phyloP scores from a whole-genome alignment of 2,797 vertebrate genomes.

The Thalassophryne amazonica region DNA sequence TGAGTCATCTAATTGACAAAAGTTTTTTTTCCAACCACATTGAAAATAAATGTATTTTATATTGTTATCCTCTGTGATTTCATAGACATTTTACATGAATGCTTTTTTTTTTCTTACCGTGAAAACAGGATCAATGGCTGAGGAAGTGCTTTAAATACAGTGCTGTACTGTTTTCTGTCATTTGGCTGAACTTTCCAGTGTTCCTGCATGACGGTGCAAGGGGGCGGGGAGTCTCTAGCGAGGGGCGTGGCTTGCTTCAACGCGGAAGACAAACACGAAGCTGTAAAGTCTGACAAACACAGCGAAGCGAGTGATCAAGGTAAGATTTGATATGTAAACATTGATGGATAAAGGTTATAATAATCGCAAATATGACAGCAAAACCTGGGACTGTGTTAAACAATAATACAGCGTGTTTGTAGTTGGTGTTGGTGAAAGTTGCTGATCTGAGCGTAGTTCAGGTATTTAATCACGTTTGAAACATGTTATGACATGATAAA shows the following conservation, averaged over 20 bases:
- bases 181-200: too few relatives aligned
- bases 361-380: neutral
- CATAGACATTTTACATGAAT: too few relatives aligned
- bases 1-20: too few relatives aligned
- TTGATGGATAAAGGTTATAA: rapidly evolving
- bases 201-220: too few relatives aligned
- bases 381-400: neutral
- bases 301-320: constrained; percentile 6
- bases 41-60: too few relatives aligned
- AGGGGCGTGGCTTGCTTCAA: constrained; percentile 44
- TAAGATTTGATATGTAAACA: neutral
- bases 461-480: neutral
- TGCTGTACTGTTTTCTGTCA: too few relatives aligned
- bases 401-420: rapidly evolving
- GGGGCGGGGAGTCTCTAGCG: neutral
- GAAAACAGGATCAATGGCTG: too few relatives aligned
- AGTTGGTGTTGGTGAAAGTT: neutral
- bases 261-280: constrained; percentile 46
- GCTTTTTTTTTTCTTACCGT: too few relatives aligned
- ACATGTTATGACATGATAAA: neutral
- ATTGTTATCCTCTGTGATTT: too few relatives aligned
- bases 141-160: too few relatives aligned
- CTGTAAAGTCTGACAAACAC: neutral
- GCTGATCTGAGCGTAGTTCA: neutral
- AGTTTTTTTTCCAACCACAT: too few relatives aligned